Evolutionary conservation across 2,888 invertebrate species (phyloP).

Genomic region (Gymnoscelis rufifasciata): DNA sequence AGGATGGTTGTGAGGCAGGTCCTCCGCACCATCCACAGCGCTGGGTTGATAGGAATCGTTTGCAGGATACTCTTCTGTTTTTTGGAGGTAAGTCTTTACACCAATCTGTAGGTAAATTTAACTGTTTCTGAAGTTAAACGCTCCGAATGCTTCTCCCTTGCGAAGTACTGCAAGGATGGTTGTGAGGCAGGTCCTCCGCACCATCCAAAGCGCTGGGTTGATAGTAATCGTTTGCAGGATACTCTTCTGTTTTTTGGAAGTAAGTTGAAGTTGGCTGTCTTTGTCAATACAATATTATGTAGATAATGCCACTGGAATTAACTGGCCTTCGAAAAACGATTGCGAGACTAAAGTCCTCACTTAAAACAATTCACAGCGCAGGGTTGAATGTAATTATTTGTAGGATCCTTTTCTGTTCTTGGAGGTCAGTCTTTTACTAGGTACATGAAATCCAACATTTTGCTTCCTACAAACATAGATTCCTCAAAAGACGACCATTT

Average conservation of each 20-base stretch:
- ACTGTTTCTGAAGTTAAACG: constrained; percentile 61
- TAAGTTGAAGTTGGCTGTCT: too few species aligned
- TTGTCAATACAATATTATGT: too few species aligned
- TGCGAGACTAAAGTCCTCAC: constrained; percentile 68
- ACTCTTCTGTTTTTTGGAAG: constrained; percentile 75
- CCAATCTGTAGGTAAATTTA: background rate
- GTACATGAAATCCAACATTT: too few species aligned
- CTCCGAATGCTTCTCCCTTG: constrained; percentile 62
- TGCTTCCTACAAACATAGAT: too few species aligned
- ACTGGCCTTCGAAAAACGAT: constrained; percentile 63
- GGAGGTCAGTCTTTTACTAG: constrained; percentile 64
- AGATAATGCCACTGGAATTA: constrained; percentile 49
- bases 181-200: constrained; percentile 64
- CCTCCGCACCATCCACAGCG: constrained; percentile 62
- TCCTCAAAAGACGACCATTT: too few species aligned
- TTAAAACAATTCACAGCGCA: constrained; percentile 65
- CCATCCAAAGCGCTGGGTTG: constrained; percentile 69
- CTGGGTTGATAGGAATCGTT: constrained; percentile 69
- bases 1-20: constrained; percentile 68
- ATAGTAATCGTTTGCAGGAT: constrained; percentile 72
- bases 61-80: constrained; percentile 75
- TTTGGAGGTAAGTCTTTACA: constrained; percentile 65
- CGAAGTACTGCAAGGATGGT: constrained; percentile 61
- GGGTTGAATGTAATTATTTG: constrained; percentile 71
- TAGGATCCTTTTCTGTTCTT: constrained; percentile 74